Conservation (phyloP, 2,113 vertebrate species). For the Phalacrocorax carbo region DNA sequence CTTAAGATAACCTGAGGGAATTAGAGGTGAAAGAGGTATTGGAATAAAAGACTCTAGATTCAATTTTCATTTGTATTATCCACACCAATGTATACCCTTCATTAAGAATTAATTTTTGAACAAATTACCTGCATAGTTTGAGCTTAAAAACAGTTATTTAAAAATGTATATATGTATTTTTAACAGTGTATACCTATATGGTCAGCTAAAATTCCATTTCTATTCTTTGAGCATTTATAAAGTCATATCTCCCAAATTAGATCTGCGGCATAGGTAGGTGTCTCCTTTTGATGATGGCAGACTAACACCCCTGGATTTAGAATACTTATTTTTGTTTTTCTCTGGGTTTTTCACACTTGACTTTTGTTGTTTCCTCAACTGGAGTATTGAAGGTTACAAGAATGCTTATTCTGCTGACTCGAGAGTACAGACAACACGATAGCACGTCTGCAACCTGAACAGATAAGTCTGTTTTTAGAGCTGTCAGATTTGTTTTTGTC, state of each 20-base stretch:
- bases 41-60: background rate
- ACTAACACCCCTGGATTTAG: background rate
- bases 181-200: background rate
- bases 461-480: background rate
- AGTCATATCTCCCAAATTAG: background rate
- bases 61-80: background rate
- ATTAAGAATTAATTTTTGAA: background rate
- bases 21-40: background rate
- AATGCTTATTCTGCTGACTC: slow-evolving; percentile 15
- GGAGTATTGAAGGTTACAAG: background rate
- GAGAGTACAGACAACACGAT: background rate
- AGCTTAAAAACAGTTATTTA: background rate
- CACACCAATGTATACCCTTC: background rate
- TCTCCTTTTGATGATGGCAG: background rate
- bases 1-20: background rate
- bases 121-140: background rate
- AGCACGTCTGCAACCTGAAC: background rate
- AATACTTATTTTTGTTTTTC: background rate
- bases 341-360: background rate
- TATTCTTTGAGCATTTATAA: background rate
- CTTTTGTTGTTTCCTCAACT: background rate
- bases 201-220: background rate
- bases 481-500: background rate
- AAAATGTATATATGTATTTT: background rate
- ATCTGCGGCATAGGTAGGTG: background rate